Evolutionary conservation across 2,113 vertebrate genomes (phyloP), one percentile per base, ranked within the genome.

Genomic region (Pampusana beccarii): DNA sequence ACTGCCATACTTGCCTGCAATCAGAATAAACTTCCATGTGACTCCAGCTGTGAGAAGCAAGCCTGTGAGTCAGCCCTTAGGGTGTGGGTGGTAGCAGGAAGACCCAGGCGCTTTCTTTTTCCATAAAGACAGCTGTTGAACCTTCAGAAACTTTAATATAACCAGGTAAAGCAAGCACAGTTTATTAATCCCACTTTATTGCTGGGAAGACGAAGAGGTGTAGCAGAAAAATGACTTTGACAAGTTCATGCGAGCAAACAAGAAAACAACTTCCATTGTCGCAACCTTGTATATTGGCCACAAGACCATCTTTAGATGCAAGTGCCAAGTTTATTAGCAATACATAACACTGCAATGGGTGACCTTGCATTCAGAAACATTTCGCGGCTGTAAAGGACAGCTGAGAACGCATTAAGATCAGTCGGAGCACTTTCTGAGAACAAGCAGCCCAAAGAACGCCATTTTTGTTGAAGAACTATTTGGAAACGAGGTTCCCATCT

Each of bases 401-500:
- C 72, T 71, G 82, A 92, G 80, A 93, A 92, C 0, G 2, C 46
- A 82, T 69, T 86, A 87, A 75, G 88, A 83, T 85, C 80, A 92
- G 73, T 80, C 69, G 24, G 62, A 95, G 36, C 56, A 69, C 73
- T 92, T 84, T 64, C 9, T 75, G 73, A 93, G 92, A 97, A 94
- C 60, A 92, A 67, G 73, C 31, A 93, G 91, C 80, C 50, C 88
- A 89, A 89, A 17, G 62, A 89, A 93, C 57, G 73, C 38, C 25
- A 70, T 86, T 93, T 92, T 94, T 92, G 65, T 65, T 92, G 69
- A 93, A 86, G 80, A 94, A 87, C 53, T 94, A 50, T 53, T 91
- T 92, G 73, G 54, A 94, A 94, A 82, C 36, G 50, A 93, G 77
- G 88, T 85, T 95, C 83, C 69, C 92, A 93, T 81, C 88, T 95